Percentiles rank a stretch among this genome's conserved stretches.
Evolutionary conservation across 2,113 vertebrate species (phyloP).

Genomic region (Dicaeum eximium): DNA sequence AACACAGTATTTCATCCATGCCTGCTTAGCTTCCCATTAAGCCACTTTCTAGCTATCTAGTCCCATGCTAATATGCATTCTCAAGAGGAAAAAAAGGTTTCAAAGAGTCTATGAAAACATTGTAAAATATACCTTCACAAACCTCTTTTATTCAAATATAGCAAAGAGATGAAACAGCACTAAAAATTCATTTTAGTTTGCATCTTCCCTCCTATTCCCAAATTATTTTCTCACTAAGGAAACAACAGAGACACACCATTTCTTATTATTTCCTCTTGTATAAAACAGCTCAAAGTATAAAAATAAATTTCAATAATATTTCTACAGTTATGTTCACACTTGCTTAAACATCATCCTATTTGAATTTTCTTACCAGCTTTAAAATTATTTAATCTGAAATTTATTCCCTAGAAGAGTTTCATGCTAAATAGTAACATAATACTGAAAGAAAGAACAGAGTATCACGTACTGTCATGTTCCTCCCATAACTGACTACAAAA

Average conservation of each 20-base stretch:
- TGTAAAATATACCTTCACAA: background rate
- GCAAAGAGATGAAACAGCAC: background rate
- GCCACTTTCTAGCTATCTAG: background rate
- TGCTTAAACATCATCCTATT: background rate
- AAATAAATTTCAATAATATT: background rate
- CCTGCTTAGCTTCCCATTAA: background rate
- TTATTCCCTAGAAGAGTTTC: background rate
- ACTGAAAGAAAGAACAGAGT: background rate
- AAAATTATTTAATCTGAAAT: background rate
- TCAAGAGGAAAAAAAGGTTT: background rate
- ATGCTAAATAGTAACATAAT: background rate
- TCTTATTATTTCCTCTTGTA: background rate
- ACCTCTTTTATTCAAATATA: background rate
- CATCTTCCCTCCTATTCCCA: background rate
- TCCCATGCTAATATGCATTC: fast-evolving
- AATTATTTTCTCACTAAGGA: background rate
- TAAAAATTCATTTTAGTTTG: background rate
- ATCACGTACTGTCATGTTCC: background rate
- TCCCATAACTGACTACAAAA: background rate
- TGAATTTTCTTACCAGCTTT: background rate
- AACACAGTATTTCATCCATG: background rate
- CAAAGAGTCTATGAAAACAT: background rate
- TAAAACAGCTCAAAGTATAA: background rate
- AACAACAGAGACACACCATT: background rate
- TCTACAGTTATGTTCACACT: background rate